Conservation (phyloP, 2,888 invertebrate genomes). For the Mycalesis mineus region DNA sequence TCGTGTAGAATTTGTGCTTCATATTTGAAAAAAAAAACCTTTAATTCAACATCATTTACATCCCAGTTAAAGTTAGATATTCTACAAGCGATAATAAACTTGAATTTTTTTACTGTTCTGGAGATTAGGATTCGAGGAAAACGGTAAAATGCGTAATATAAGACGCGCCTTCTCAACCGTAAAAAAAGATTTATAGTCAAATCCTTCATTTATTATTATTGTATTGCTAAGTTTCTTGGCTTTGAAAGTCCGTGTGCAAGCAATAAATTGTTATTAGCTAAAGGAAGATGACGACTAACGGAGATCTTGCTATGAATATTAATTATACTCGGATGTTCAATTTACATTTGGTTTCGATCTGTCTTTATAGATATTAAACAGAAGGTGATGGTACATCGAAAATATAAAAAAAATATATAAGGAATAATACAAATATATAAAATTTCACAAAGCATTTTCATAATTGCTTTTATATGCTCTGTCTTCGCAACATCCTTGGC, state of each 20-base stretch:
- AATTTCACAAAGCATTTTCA: too few relatives aligned
- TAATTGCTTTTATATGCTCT: too few relatives aligned
- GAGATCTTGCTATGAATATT: too few relatives aligned
- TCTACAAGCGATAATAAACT: background rate
- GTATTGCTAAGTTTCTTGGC: background rate
- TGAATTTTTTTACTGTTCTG: background rate
- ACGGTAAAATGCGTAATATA: background rate
- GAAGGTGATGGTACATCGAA: too few relatives aligned
- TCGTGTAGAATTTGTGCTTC: too few relatives aligned
- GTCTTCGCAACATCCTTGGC: too few relatives aligned
- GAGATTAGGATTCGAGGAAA: background rate
- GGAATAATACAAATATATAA: too few relatives aligned
- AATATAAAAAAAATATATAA: too few relatives aligned
- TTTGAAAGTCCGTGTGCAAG: slow-evolving; percentile 1
- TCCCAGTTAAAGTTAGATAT: background rate
- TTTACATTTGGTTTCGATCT: too few relatives aligned
- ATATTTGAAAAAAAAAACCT: too few relatives aligned
- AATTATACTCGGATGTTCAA: too few relatives aligned
- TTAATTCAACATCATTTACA: background rate
- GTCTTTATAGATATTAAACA: too few relatives aligned
- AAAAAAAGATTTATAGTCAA: background rate
- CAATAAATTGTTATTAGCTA: background rate
- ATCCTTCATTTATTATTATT: background rate
- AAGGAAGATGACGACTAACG: background rate
- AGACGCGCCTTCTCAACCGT: background rate